Evolutionary conservation across 2,113 vertebrate species (phyloP).

Genomic region (Alaudala cheleensis): DNA sequence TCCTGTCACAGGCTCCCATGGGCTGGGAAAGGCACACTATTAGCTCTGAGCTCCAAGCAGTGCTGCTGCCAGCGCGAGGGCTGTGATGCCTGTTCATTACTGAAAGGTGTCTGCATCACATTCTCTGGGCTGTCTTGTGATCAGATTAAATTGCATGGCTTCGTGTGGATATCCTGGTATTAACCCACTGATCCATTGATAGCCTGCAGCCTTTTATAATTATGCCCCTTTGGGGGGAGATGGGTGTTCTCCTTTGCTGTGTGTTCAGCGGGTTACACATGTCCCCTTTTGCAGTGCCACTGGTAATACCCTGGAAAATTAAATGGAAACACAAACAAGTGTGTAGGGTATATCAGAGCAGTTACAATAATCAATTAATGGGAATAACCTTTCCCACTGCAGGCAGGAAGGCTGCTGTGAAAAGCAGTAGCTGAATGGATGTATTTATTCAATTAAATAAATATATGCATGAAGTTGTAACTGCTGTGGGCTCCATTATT

Average conservation of each 20-base stretch:
- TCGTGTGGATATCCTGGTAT: not conserved
- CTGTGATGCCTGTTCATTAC: not conserved
- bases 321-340: conserved; percentile 36
- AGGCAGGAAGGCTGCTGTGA: not conserved
- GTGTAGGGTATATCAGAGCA: not conserved
- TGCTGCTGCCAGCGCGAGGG: not conserved
- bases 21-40: not conserved
- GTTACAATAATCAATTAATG: conserved; percentile 41
- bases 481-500: not conserved
- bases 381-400: not conserved
- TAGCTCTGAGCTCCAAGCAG: not conserved
- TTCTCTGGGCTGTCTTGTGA: not conserved
- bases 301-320: not conserved
- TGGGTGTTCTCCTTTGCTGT: not conserved
- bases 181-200: not conserved
- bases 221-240: not conserved
- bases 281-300: not conserved
- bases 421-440: not conserved
- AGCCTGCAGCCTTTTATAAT: not conserved
- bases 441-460: conserved; percentile 53
- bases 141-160: conserved; percentile 16
- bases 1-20: not conserved
- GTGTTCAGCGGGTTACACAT: not conserved
- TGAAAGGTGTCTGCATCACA: not conserved
- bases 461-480: not conserved